Evolutionary conservation across 2,113 vertebrate species (phyloP), one percentile per base, ranked within the genome.

Genomic region (Thryonomys swinderianus): DNA sequence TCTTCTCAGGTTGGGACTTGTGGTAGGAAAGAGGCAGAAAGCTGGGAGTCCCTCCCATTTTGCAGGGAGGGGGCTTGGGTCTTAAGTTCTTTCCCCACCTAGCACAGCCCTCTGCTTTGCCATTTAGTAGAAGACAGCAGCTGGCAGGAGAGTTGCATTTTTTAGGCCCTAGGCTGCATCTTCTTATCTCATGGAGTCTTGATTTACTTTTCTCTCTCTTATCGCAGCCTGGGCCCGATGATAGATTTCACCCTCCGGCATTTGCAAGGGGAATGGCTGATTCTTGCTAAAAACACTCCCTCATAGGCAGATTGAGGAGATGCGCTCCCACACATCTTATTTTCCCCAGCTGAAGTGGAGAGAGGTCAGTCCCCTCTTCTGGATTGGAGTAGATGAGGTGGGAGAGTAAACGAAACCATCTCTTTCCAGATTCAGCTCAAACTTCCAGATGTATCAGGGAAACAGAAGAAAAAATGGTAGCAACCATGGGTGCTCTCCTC

Each of bases 171-270:
- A 59, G 97, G 96, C 85, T 95, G 96, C 30, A 48, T 51, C 37
- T 97, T 85, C 92, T 98, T 97, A 93, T 95, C 96, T 95, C 88
- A 30, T 53, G 57, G 85, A 97, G 74, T 5, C 83, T 82, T 96
- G 95, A 93, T 97, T 98, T 86, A 98, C 30, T 67, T 34, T 88
- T 64, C 85, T 74, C 82, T 88, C 40, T 97, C 97, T 98, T 97
- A 98, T 98, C 97, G 96, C 79, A 45, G 79, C 66, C 78, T 4
- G n/a, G 42, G 90, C 83, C 64, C 34, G 37, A 69, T 97, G 96
- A 97, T 97, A 97, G 96, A 98, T 97, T 96, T 95, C 96, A 98
- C 96, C 97, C 97, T 95, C 69, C n/a, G 74, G 93, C 86, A 94
- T 87, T 81, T 96, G 96, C 83, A 73, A 55, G 59, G 96, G 94